Percentiles rank a stretch among this genome's conserved stretches.
These are phyloP conservation scores for Sycophila texana DNA, from an alignment of 2,888 invertebrate species.

Conservation along the genomic window DNA sequence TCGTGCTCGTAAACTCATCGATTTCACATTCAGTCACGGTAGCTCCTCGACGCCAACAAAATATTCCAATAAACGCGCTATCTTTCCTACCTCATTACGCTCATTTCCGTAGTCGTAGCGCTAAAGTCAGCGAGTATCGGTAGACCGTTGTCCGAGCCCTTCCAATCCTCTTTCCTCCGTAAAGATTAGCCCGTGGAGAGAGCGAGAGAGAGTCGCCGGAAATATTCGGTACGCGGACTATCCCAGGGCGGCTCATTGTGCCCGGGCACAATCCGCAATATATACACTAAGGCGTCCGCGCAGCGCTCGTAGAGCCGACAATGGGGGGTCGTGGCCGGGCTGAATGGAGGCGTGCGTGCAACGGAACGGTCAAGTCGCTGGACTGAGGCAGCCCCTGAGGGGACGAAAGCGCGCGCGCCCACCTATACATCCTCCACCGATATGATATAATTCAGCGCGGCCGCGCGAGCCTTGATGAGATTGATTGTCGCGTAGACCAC, in stretches of 20 bases:
- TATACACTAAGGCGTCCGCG: not conserved
- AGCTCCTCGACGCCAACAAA: too few species aligned
- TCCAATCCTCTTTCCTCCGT: too few species aligned
- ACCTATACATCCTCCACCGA: conserved; percentile 2
- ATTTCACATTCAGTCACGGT: too few species aligned
- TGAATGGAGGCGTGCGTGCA: not conserved
- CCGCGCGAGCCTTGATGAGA: conserved; percentile 38
- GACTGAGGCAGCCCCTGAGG: not conserved
- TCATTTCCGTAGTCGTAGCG: too few species aligned
- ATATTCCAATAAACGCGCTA: too few species aligned
- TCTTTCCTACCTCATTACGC: too few species aligned
- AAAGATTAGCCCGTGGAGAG: too few species aligned
- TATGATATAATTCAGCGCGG: conserved; percentile 43
- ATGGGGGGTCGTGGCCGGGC: not conserved
- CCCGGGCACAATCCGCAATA: not conserved
- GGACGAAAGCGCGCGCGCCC: not conserved
- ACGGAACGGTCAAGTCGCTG: conserved; percentile 6
- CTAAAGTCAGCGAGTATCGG: too few species aligned
- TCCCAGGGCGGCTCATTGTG: not conserved
- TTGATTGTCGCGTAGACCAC: conserved; percentile 49
- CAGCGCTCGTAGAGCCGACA: not conserved
- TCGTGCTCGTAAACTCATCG: too few species aligned
- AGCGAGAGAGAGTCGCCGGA: not conserved
- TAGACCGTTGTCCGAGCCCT: too few species aligned
- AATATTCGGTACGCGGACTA: not conserved